phyloP scores from a whole-genome alignment of 2,113 vertebrate species.

The Odocoileus virginianus region DNA sequence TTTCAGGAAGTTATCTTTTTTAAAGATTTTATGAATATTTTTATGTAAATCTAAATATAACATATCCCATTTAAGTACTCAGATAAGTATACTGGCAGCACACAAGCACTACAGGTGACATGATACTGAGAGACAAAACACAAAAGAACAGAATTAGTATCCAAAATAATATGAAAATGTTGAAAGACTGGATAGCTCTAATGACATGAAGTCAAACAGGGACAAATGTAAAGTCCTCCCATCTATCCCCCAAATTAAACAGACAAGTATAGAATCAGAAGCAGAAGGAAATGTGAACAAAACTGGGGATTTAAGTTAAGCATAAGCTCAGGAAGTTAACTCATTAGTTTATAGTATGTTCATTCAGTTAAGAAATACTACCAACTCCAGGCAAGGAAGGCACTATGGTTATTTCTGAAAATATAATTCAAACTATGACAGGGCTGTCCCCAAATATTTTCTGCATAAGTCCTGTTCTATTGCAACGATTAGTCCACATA shows the following conservation, averaged over 20 bases:
- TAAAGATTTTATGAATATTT: slow-evolving; percentile 11
- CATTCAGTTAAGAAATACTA: not conserved
- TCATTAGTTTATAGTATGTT: not conserved
- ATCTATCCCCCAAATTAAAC: not conserved
- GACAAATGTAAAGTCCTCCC: not conserved
- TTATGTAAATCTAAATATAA: not conserved
- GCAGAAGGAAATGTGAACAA: not conserved
- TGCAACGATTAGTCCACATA: not conserved
- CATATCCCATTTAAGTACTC: not conserved
- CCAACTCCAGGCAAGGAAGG: not conserved
- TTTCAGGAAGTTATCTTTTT: not conserved
- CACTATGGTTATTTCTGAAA: not conserved
- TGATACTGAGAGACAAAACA: not conserved
- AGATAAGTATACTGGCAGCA: not conserved
- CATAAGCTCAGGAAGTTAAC: not conserved
- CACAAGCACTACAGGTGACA: not conserved
- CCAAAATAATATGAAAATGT: not conserved
- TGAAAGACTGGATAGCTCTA: not conserved
- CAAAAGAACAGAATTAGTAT: not conserved
- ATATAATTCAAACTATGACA: not conserved
- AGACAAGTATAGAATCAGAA: not conserved
- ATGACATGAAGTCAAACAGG: not conserved
- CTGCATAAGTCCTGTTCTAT: not conserved
- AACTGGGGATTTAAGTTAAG: not conserved
- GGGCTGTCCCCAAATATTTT: not conserved